Percentiles rank a stretch among this genome's conserved stretches.
phyloP scores from a whole-genome alignment of 2,113 vertebrate species.

The Amphiprion percula region DNA sequence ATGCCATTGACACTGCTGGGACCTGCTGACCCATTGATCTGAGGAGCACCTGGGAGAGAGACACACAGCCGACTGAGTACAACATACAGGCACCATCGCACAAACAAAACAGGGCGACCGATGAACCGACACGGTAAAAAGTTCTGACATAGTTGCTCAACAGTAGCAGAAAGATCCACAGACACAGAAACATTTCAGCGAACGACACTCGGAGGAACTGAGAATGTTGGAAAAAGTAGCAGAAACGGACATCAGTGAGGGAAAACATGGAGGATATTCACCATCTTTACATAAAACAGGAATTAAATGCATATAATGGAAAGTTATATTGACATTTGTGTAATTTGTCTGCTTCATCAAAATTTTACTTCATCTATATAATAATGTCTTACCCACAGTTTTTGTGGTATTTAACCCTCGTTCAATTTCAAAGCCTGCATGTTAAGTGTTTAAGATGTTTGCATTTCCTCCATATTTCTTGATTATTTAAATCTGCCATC shows the following conservation, averaged over 20 bases:
- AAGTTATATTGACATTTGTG: no score
- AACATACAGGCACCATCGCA: constrained; percentile 22
- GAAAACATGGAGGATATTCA: neutral
- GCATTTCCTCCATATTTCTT: no score
- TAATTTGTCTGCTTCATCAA: no score
- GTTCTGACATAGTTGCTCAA: neutral
- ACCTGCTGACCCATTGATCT: constrained; percentile 82
- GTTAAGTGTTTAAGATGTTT: no score
- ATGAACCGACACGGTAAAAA: neutral
- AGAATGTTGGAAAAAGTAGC: neutral
- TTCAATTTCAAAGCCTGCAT: no score
- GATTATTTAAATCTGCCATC: no score
- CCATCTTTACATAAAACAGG: no score
- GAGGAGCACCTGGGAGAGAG: constrained; percentile 81
- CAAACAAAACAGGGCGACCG: constrained; percentile 19
- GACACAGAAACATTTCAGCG: neutral
- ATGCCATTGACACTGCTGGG: constrained; percentile 96
- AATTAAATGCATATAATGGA: no score
- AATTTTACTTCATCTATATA: no score
- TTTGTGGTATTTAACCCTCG: no score
- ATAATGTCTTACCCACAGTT: no score
- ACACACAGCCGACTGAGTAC: constrained; percentile 66
- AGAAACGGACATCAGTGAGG: neutral
- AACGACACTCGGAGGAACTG: no score
- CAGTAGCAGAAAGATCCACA: neutral